Evolutionary conservation across 1,140 invertebrate genomes (phyloP).

Genomic region (Bombus confusus): DNA sequence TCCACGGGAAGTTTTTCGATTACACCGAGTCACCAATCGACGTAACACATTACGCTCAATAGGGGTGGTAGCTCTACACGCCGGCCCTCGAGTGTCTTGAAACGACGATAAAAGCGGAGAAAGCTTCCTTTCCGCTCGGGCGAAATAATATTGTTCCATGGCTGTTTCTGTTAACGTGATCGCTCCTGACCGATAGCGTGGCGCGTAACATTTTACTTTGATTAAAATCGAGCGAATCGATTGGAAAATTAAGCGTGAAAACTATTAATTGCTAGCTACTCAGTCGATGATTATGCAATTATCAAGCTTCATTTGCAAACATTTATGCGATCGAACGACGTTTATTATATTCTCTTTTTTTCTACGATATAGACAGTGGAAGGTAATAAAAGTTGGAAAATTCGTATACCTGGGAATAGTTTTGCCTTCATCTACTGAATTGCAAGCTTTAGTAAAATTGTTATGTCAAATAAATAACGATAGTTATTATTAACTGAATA

Average conservation of each 20-base stretch:
- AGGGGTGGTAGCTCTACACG: conserved; percentile 7
- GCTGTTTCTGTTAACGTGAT: neutral
- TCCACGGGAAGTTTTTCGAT: conserved; percentile 49
- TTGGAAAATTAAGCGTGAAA: neutral
- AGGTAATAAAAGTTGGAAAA: no score
- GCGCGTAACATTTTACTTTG: neutral
- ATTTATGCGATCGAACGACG: neutral
- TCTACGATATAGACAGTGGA: no score
- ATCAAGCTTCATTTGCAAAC: neutral
- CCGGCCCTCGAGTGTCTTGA: neutral
- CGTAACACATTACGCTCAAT: conserved; percentile 37
- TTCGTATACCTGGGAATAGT: no score
- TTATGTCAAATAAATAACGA: no score
- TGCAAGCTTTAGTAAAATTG: no score
- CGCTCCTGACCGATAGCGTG: neutral
- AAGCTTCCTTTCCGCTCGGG: neutral
- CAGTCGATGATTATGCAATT: neutral
- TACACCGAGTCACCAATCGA: conserved; percentile 46
- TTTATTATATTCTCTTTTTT: no score
- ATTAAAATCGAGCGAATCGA: neutral
- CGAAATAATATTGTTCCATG: conserved; percentile 31
- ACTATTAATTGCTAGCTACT: neutral
- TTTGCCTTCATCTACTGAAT: no score
- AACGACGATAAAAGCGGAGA: conserved; percentile 25
- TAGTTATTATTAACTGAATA: no score